phyloP scores from a whole-genome alignment of 2,113 vertebrate genomes.

The Cebus imitator region DNA sequence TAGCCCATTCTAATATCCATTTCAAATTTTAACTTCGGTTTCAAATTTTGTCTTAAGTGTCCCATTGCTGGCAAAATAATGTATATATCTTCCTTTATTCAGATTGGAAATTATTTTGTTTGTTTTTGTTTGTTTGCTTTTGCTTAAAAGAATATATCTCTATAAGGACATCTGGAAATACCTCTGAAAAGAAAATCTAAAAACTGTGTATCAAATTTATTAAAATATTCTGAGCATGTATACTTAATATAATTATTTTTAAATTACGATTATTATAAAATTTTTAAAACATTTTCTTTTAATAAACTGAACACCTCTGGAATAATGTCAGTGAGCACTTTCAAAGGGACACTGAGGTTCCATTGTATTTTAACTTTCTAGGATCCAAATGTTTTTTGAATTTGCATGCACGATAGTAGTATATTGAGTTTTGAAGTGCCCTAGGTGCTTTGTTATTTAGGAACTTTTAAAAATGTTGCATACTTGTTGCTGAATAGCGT shows the following conservation, averaged over 20 bases:
- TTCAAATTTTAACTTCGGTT: background rate
- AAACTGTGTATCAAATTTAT: background rate
- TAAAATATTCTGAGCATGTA: constrained; percentile 1
- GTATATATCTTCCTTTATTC: background rate
- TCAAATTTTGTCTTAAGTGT: background rate
- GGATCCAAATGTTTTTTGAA: constrained; percentile 41
- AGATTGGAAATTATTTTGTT: background rate
- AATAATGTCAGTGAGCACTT: background rate
- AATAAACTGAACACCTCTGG: background rate
- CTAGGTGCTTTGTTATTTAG: constrained; percentile 51
- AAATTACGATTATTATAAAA: background rate
- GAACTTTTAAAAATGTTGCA: constrained; percentile 47
- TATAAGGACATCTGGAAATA: background rate
- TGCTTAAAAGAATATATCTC: background rate
- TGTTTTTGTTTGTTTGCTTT: background rate
- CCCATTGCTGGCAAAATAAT: background rate
- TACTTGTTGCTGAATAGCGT: constrained; percentile 77
- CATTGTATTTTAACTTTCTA: background rate
- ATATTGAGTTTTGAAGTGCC: constrained; percentile 2
- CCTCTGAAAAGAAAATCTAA: constrained; percentile 13
- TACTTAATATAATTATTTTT: constrained; percentile 20
- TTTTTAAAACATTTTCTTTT: background rate
- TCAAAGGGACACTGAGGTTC: background rate
- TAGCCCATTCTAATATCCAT: background rate
- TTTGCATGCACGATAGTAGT: constrained; percentile 7